Conservation (phyloP, 2,888 invertebrate species). For the Dexiosoma caninum region DNA sequence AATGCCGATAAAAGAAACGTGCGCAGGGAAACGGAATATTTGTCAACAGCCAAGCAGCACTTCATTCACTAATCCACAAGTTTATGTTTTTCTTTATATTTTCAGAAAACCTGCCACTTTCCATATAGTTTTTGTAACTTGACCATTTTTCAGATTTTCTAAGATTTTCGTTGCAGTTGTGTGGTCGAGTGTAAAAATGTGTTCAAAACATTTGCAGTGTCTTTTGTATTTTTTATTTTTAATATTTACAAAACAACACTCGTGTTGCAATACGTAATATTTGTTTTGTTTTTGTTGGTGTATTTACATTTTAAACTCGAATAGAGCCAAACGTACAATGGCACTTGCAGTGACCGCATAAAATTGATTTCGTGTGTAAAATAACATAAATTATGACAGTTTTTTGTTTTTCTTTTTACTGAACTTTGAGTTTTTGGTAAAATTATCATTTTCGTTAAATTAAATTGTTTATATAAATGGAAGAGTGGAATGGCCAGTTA, state of each 20-base stretch:
- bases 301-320: background rate
- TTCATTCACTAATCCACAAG: too few species aligned
- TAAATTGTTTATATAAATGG: too few species aligned
- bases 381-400: background rate
- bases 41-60: too few species aligned
- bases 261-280: conserved; percentile 9
- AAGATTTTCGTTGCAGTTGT: background rate
- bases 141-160: too few species aligned
- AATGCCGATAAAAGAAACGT: too few species aligned
- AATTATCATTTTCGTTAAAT: background rate
- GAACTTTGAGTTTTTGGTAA: too few species aligned
- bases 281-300: background rate
- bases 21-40: too few species aligned
- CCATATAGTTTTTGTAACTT: too few species aligned
- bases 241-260: conserved; percentile 25
- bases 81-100: too few species aligned
- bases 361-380: background rate
- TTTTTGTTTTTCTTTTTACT: too few species aligned
- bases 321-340: background rate
- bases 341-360: background rate
- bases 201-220: conserved; percentile 8
- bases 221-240: conserved; percentile 21
- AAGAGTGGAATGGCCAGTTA: too few species aligned
- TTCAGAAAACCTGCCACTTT: too few species aligned
- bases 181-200: background rate